Evolutionary conservation across 2,113 vertebrate species (phyloP).

Genomic region (Aythya baeri): DNA sequence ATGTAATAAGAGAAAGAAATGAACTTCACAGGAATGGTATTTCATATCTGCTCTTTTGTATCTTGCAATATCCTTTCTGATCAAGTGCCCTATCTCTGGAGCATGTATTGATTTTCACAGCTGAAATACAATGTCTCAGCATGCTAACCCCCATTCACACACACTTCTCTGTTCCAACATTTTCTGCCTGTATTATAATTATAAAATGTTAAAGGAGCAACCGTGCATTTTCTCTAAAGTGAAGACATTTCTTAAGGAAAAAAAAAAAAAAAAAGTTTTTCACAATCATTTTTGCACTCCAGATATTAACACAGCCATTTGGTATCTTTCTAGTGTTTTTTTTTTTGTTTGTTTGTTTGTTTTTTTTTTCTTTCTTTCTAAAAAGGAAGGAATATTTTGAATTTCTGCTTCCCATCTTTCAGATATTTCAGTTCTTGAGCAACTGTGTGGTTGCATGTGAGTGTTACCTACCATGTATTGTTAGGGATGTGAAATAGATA

Average conservation of each 20-base stretch:
- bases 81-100: slow-evolving; percentile 73
- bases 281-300: background rate
- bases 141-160: slow-evolving; percentile 30
- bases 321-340: accelerated
- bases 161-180: slow-evolving; percentile 28
- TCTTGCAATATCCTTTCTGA: slow-evolving; percentile 79
- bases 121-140: slow-evolving; percentile 66
- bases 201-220: slow-evolving; percentile 66
- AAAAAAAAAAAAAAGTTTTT: background rate
- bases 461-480: accelerated
- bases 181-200: slow-evolving; percentile 50
- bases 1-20: slow-evolving; percentile 72
- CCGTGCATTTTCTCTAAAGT: background rate
- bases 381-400: background rate
- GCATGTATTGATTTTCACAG: slow-evolving; percentile 73
- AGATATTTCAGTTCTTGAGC: background rate
- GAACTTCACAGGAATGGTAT: slow-evolving; percentile 67
- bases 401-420: background rate
- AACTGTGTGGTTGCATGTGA: background rate
- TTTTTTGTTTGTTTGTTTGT: background rate
- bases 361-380: background rate
- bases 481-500: background rate
- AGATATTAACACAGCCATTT: background rate
- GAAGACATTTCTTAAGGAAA: background rate
- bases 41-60: slow-evolving; percentile 71